These are phyloP conservation scores for Diuraphis noxia DNA, from an alignment of 1,140 invertebrate species.

Conservation along the genomic window DNA sequence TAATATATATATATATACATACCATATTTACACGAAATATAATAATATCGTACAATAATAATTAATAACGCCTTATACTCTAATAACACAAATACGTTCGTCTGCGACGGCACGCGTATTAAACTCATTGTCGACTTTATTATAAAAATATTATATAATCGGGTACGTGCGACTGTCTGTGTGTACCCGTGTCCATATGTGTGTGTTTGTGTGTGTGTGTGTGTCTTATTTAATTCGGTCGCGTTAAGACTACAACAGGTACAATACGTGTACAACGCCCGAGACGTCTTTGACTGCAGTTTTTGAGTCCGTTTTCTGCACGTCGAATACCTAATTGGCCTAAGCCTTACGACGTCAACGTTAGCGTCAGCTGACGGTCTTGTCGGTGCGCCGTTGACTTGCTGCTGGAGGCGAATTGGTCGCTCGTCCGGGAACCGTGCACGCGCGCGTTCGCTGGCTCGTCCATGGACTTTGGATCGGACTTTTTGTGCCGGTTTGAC, in stretches of 20 bases:
- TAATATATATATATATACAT: not conserved
- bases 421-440: not conserved
- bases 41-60: not conserved
- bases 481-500: not conserved
- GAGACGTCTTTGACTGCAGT: too few relatives aligned
- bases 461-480: not conserved
- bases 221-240: not conserved
- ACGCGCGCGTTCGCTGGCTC: not conserved
- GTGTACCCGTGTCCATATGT: too few relatives aligned
- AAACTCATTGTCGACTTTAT: not conserved
- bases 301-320: not conserved
- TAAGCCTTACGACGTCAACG: not conserved
- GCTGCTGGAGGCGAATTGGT: not conserved
- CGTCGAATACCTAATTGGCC: not conserved
- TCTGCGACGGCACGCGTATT: not conserved
- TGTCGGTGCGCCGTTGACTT: not conserved
- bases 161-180: not conserved
- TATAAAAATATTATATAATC: not conserved
- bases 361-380: not conserved
- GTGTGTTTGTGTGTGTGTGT: not conserved
- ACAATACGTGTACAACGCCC: too few relatives aligned
- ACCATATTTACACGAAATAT: not conserved
- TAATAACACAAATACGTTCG: not conserved
- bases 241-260: too few relatives aligned
- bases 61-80: not conserved